These are phyloP conservation scores for Yponomeuta sedellus DNA, from an alignment of 2,888 invertebrate genomes.

Conservation along the genomic window DNA sequence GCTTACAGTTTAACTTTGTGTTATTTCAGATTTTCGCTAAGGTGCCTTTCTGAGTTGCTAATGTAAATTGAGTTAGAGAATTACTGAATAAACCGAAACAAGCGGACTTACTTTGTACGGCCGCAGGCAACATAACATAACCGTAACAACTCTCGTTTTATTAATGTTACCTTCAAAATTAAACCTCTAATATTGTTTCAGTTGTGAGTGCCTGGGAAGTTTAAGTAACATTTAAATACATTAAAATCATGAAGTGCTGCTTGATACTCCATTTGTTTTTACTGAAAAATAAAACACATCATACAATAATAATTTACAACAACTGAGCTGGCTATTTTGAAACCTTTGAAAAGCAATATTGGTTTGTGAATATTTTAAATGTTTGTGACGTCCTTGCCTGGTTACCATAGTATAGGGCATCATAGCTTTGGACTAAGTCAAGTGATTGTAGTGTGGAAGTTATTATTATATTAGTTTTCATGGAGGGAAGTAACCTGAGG, in stretches of 20 bases:
- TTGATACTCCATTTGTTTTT: background rate
- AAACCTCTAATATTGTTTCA: conserved; percentile 37
- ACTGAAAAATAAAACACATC: no score
- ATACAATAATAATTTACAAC: no score
- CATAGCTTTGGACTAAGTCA: no score
- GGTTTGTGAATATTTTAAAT: no score
- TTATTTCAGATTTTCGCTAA: conserved; percentile 32
- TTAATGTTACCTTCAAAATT: conserved; percentile 38
- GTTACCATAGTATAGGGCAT: no score
- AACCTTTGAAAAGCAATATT: no score
- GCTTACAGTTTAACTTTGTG: conserved; percentile 31
- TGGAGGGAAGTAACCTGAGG: no score
- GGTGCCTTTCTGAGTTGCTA: conserved; percentile 47
- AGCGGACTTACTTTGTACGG: conserved; percentile 50
- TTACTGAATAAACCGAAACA: conserved; percentile 54
- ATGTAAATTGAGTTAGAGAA: conserved; percentile 59
- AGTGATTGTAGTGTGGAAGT: no score
- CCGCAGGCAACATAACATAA: conserved; percentile 41
- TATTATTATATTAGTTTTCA: no score
- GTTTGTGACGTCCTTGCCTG: no score
- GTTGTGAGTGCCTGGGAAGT: conserved; percentile 3
- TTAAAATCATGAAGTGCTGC: background rate
- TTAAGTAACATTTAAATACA: conserved; percentile 9
- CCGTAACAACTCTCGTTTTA: conserved; percentile 38
- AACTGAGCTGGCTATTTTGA: no score